These are phyloP conservation scores for Hormaphis cornu DNA, from an alignment of 1,140 invertebrate genomes.

Conservation along the genomic window DNA sequence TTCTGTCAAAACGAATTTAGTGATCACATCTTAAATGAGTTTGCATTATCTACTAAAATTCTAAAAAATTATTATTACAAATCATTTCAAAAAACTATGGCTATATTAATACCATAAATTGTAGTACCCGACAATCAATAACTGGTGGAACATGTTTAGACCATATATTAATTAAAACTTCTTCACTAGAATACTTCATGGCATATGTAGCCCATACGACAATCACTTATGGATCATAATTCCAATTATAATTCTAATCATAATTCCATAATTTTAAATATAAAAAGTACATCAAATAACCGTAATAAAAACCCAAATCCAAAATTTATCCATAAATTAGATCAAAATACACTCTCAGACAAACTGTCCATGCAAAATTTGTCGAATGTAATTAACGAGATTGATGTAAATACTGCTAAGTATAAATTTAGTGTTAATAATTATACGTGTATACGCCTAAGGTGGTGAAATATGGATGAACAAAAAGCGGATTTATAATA, in stretches of 20 bases:
- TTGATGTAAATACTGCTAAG: not conserved
- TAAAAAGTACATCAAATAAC: not conserved
- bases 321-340: not conserved
- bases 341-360: not conserved
- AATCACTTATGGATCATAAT: too few relatives aligned
- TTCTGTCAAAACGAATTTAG: too few relatives aligned
- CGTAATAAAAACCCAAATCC: not conserved
- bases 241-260: too few relatives aligned
- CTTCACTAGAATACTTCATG: not conserved
- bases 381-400: not conserved
- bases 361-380: not conserved
- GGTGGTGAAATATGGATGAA: too few relatives aligned
- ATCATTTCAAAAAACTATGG: not conserved
- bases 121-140: not conserved
- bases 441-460: too few relatives aligned
- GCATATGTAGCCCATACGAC: not conserved
- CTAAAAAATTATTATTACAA: too few relatives aligned
- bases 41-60: too few relatives aligned
- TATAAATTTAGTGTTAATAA: too few relatives aligned
- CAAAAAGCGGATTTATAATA: too few relatives aligned
- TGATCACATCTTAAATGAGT: too few relatives aligned
- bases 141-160: not conserved
- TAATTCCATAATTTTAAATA: not conserved
- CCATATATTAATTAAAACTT: not conserved
- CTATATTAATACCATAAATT: not conserved